These are phyloP conservation scores for Clarias gariepinus DNA, from an alignment of 2,113 vertebrate species.

Conservation along the genomic window DNA sequence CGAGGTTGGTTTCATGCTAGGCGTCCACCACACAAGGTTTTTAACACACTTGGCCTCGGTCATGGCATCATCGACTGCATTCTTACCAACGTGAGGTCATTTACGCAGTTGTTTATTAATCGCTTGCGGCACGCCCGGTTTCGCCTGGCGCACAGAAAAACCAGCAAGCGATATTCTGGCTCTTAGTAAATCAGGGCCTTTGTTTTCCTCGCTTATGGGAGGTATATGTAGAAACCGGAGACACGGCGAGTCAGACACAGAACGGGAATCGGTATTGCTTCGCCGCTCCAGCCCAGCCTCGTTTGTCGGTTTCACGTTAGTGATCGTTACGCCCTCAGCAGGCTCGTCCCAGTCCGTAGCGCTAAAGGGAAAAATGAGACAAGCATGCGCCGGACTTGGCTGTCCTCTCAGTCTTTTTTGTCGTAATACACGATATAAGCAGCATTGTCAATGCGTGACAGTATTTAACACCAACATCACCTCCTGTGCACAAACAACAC, in stretches of 20 bases:
- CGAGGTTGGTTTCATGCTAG: neutral
- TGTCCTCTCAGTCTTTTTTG: conserved; percentile 64
- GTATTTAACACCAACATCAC: conserved; percentile 58
- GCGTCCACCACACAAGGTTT: neutral
- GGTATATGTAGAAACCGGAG: conserved; percentile 64
- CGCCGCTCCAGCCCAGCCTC: conserved; percentile 58
- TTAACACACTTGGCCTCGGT: neutral
- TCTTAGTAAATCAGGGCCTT: conserved; percentile 25
- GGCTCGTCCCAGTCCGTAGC: neutral
- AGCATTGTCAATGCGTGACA: conserved; percentile 68
- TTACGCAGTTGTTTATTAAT: neutral
- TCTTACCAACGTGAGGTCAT: neutral
- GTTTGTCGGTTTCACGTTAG: conserved; percentile 6
- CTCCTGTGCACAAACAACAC: conserved; percentile 66
- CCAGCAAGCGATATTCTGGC: neutral
- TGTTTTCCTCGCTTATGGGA: conserved; percentile 55
- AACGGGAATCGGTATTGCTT: conserved; percentile 68
- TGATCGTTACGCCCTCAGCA: neutral
- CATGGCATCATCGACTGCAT: neutral
- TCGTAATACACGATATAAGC: conserved; percentile 61
- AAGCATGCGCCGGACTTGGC: conserved; percentile 59
- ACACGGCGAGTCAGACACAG: neutral
- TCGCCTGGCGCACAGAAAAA: neutral
- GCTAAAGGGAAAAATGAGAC: conserved; percentile 26
- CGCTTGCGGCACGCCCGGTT: neutral